These are phyloP conservation scores for Linyphia triangularis DNA, from an alignment of 2,888 invertebrate genomes.

Conservation along the genomic window DNA sequence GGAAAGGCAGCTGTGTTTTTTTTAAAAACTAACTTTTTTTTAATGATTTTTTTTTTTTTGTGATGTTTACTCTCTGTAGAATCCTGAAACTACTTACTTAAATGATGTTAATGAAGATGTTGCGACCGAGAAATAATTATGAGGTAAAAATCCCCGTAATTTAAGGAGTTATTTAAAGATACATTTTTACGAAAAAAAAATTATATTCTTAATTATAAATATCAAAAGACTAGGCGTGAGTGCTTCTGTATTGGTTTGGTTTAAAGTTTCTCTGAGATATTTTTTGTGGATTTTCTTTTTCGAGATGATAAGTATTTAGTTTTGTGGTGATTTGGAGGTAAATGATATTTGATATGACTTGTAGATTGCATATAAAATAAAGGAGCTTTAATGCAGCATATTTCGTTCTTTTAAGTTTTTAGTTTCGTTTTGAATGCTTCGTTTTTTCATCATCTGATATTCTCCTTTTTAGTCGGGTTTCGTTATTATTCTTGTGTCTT, in stretches of 20 bases:
- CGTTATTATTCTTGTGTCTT: no score
- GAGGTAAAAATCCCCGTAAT: slow-evolving; percentile 6
- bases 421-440: no score
- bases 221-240: neutral
- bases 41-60: neutral
- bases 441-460: no score
- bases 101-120: slow-evolving; percentile 44
- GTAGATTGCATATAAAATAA: no score
- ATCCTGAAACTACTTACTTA: slow-evolving; percentile 3
- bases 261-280: neutral
- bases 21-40: slow-evolving; percentile 14
- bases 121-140: slow-evolving; percentile 16
- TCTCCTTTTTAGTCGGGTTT: no score
- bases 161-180: neutral
- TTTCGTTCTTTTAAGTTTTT: no score
- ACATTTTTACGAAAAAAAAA: neutral
- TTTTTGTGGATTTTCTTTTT: neutral
- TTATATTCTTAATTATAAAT: neutral
- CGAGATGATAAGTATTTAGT: neutral
- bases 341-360: neutral
- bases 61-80: neutral
- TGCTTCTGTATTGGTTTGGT: neutral
- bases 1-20: slow-evolving; percentile 26
- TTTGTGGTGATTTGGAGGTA: neutral
- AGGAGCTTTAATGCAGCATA: no score